Conservation (phyloP, 2,113 vertebrate species). For the Podarcis raffonei region DNA sequence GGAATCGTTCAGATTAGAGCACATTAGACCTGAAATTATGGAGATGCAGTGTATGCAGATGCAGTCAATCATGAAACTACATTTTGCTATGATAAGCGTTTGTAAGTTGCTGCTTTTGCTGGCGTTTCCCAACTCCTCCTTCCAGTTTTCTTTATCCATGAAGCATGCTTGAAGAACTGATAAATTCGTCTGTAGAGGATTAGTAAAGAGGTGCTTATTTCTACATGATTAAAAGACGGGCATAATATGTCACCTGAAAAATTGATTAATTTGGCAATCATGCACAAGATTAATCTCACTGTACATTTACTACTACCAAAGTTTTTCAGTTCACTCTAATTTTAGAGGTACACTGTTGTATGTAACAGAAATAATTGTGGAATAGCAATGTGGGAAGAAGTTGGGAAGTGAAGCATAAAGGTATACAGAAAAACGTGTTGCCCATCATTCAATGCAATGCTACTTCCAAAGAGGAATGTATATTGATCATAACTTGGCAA, state of each 20-base stretch:
- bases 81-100: background rate
- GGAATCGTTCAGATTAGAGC: background rate
- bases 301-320: background rate
- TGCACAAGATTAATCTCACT: background rate
- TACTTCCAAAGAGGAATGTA: background rate
- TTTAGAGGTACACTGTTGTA: background rate
- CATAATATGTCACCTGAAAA: background rate
- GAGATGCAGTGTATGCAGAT: background rate
- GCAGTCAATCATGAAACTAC: background rate
- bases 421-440: background rate
- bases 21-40: background rate
- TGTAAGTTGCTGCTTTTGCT: background rate
- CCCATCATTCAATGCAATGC: background rate
- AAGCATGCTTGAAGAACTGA: background rate
- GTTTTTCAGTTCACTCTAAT: background rate
- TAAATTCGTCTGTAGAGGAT: conserved; percentile 6
- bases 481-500: background rate
- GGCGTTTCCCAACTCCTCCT: background rate
- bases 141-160: background rate
- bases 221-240: background rate
- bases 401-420: background rate
- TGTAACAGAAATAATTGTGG: background rate
- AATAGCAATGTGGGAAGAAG: background rate
- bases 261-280: background rate
- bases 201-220: background rate